Evolutionary conservation across 2,888 invertebrate species (phyloP).

Genomic region (Drosophila mulleri): DNA sequence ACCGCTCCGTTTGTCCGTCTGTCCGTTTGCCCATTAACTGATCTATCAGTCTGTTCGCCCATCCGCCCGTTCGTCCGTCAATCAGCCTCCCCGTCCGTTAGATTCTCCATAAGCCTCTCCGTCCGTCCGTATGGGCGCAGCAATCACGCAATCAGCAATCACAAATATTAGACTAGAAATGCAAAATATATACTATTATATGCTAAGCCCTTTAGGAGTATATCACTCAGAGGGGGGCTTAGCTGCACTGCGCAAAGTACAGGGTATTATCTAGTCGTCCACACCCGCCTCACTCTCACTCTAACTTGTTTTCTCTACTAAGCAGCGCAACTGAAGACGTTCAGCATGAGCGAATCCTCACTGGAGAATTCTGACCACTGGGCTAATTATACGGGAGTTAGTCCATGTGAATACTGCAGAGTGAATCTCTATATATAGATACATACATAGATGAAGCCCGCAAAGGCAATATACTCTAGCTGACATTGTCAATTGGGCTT

Average conservation of each 20-base stretch:
- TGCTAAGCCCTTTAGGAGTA: no score
- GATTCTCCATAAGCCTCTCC: no score
- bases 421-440: background rate
- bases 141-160: no score
- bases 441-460: background rate
- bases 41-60: no score
- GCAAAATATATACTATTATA: no score
- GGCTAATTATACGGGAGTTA: conserved; percentile 29
- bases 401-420: background rate
- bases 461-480: background rate
- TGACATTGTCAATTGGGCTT: background rate
- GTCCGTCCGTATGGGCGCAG: no score
- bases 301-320: background rate
- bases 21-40: no score
- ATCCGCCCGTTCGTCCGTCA: no score
- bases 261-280: background rate
- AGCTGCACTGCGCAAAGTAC: background rate
- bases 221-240: background rate
- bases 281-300: background rate
- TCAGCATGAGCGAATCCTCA: conserved; percentile 69
- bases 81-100: no score
- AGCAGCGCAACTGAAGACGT: conserved; percentile 75
- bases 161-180: no score
- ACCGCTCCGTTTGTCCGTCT: no score
- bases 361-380: conserved; percentile 15